A percentile compares a stretch with the other conserved stretches of the same genome.
phyloP scores from a whole-genome alignment of 2,113 vertebrate genomes.

The Scomber scombrus region DNA sequence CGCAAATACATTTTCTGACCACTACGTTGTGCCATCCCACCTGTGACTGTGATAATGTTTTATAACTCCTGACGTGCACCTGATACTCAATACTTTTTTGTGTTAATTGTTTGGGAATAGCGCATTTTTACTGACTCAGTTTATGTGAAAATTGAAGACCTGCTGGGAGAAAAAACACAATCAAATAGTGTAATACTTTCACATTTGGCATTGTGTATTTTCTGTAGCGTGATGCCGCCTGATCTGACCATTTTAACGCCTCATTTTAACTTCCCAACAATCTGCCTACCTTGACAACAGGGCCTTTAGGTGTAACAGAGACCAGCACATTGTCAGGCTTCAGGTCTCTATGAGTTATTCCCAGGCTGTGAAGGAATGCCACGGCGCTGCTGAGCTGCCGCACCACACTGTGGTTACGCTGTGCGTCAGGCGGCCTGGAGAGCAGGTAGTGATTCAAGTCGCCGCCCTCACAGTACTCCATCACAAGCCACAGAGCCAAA shows the following conservation, averaged over 20 bases:
- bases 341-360: conserved; percentile 94
- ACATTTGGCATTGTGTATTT: too few species aligned
- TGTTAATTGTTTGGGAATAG: too few species aligned
- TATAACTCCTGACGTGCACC: too few species aligned
- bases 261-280: not conserved
- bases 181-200: too few species aligned
- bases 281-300: conserved; percentile 88
- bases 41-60: too few species aligned
- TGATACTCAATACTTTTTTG: too few species aligned
- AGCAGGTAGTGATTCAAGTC: conserved; percentile 95
- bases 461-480: conserved; percentile 97
- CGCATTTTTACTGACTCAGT: too few species aligned
- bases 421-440: conserved; percentile 87
- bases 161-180: too few species aligned
- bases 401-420: conserved; percentile 91
- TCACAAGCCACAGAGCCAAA: conserved; percentile 95
- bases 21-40: too few species aligned
- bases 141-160: too few species aligned
- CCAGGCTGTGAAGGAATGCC: conserved; percentile 93
- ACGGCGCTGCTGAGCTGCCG: conserved; percentile 93
- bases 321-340: conserved; percentile 98
- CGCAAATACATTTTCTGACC: too few species aligned
- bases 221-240: too few species aligned
- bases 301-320: conserved; percentile 87
- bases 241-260: not conserved